Conservation (phyloP, 1,140 invertebrate species). For the Fopius arisanus region DNA sequence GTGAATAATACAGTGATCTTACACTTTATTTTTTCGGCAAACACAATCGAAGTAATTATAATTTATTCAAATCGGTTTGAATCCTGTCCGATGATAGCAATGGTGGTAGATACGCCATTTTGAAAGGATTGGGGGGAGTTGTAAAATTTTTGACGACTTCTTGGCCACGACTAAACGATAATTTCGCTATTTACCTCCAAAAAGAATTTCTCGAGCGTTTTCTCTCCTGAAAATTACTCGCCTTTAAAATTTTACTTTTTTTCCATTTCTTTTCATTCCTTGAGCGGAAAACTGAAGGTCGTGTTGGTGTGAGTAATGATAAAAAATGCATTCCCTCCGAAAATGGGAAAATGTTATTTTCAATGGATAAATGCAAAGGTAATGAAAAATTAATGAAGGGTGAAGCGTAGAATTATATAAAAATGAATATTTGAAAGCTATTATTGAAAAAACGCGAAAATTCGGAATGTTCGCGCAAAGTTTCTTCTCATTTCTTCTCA, state of each 20-base stretch:
- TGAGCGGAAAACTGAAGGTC: not conserved
- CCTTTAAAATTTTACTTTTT: not conserved
- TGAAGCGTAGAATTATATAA: not conserved
- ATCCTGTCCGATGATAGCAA: constrained; percentile 14
- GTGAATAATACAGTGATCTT: not conserved
- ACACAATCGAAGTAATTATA: not conserved
- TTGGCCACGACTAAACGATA: constrained; percentile 32
- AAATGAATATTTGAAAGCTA: not conserved
- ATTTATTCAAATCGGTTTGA: not conserved
- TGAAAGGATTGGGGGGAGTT: not conserved
- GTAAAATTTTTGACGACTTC: not conserved
- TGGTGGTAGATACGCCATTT: not conserved
- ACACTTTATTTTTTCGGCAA: no score
- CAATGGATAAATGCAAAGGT: not conserved
- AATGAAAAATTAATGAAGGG: not conserved
- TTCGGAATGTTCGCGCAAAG: no score
- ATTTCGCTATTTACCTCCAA: constrained; percentile 32
- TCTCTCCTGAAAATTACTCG: not conserved
- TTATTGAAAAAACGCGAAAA: no score
- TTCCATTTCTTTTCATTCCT: not conserved
- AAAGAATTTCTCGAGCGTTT: not conserved
- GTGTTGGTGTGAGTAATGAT: not conserved
- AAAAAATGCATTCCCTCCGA: not conserved
- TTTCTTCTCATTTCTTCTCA: no score
- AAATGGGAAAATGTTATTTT: not conserved